Evolutionary conservation across 2,888 invertebrate genomes (phyloP), one percentile per base, ranked within the genome.

Genomic region (Tetropium fuscum): DNA sequence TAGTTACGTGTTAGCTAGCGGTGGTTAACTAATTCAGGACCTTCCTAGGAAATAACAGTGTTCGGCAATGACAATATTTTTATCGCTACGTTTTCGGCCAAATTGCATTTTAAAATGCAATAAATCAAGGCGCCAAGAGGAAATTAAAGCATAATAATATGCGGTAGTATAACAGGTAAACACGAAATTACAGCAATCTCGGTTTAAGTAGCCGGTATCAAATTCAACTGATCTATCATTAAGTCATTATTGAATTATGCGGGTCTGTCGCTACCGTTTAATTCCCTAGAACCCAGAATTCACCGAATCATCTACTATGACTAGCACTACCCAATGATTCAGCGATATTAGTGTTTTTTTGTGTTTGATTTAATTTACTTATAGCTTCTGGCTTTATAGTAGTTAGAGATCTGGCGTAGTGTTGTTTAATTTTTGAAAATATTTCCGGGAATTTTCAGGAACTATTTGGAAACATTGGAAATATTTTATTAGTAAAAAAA

Each of bases 261-360:
- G 67, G 67, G 65, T 60, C 65, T 57, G 60, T 61, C 54, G 74
- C 77, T 76, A 75, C 77, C 62, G 75, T 76, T 75, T 72, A 69
- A 71, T 73, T 65, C 69, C 48, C 49, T 45, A 51, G 68, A 71
- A 68, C 63, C 49, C 48, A 51, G 68, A 71, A 68, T 63, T 54
- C 58, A 60, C 63, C 69, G 69, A 63, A 67, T 66, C 70, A 66
- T 66, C 53, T 11, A 27, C 20, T 40, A 34, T 45, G 51, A 51
- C 47, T 40, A 57, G 49, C 53, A 48, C 51, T 60, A 55, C 43
- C 53, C 40, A 54, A 54, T 63, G 60, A 63, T 60, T 63, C 60
- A 41, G 63, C 58, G 43, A 38, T 57, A 53, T 63, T 58, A 27
- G 13, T 13, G 54, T 48, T 57, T 57, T 47, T 54, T 41, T 43